phyloP scores from a whole-genome alignment of 1,140 invertebrate species.

The Adoxophyes honmai region DNA sequence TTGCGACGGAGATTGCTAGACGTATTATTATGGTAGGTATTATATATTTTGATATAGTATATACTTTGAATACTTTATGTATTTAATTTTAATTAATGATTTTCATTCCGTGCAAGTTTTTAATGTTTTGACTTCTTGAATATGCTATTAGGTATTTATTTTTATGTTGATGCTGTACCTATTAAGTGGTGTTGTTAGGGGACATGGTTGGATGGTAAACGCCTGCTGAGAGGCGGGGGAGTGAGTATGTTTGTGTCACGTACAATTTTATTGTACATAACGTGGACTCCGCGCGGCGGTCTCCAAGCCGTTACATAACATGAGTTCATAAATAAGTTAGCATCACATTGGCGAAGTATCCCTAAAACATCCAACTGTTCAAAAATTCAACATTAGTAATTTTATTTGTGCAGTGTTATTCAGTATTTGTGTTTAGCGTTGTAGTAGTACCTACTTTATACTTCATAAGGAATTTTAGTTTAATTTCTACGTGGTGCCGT shows the following conservation, averaged over 20 bases:
- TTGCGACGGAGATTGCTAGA: conserved; percentile 61
- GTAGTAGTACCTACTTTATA: conserved; percentile 55
- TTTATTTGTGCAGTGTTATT: conserved; percentile 41
- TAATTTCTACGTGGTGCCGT: conserved; percentile 68
- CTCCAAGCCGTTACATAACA: no score
- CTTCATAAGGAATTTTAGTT: conserved; percentile 31
- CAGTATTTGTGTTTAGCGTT: conserved; percentile 40
- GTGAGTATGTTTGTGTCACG: no score
- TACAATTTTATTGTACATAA: no score
- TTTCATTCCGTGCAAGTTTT: conserved; percentile 73
- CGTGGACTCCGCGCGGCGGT: no score
- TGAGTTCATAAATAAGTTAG: no score
- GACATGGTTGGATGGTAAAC: conserved; percentile 29
- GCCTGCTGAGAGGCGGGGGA: no score
- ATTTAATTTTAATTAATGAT: conserved; percentile 56
- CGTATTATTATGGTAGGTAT: conserved; percentile 43
- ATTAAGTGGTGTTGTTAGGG: conserved; percentile 34
- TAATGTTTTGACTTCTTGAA: conserved; percentile 47
- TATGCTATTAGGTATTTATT: conserved; percentile 13
- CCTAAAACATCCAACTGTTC: conserved; percentile 18
- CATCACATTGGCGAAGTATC: neutral
- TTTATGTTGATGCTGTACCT: conserved; percentile 59
- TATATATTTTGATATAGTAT: conserved; percentile 64
- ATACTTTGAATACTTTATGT: conserved; percentile 68
- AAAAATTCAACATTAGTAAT: conserved; percentile 20